phyloP scores from a whole-genome alignment of 2,113 vertebrate genomes.

The Tragelaphus scriptus region DNA sequence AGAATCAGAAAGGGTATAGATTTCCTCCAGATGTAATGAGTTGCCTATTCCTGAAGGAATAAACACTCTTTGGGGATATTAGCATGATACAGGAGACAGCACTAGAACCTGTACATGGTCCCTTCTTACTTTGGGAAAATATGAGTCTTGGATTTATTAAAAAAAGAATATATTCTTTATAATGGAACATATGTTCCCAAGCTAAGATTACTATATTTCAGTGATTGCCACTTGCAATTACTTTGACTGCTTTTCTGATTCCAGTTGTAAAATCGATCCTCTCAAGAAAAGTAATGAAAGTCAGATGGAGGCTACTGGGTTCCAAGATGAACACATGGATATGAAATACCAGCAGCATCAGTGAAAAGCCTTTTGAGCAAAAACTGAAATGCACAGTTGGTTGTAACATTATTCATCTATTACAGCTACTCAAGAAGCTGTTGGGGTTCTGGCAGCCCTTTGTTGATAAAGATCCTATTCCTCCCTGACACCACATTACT shows the following conservation, averaged over 20 bases:
- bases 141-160: neutral
- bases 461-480: conserved; percentile 48
- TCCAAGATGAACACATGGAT: neutral
- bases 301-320: conserved; percentile 43
- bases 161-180: conserved; percentile 1
- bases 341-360: conserved; percentile 14
- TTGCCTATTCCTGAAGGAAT: neutral
- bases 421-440: conserved; percentile 57
- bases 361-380: conserved; percentile 42
- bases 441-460: conserved; percentile 45
- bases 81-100: neutral
- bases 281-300: conserved; percentile 46
- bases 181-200: conserved; percentile 39
- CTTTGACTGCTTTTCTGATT: conserved; percentile 61
- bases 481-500: conserved; percentile 19
- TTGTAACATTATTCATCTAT: conserved; percentile 53
- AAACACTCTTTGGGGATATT: neutral
- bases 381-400: conserved; percentile 37
- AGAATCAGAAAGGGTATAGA: neutral
- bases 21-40: neutral
- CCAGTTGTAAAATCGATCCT: conserved; percentile 55
- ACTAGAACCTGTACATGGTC: neutral
- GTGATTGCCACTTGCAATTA: conserved; percentile 48
- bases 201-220: conserved; percentile 53
- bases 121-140: neutral